These are phyloP conservation scores for Habroteleia sp. DNA, from an alignment of 2,888 invertebrate species.

Conservation along the genomic window DNA sequence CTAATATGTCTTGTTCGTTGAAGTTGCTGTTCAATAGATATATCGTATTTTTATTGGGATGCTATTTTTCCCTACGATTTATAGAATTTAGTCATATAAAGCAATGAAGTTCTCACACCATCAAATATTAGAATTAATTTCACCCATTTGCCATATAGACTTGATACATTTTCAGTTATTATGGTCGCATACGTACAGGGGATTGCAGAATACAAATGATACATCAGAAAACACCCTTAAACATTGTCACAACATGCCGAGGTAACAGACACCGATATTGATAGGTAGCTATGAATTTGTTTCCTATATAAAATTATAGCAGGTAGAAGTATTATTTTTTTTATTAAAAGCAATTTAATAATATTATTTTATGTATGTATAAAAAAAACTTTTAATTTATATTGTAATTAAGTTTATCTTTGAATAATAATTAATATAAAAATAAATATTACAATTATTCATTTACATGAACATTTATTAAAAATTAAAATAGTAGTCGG, in stretches of 20 bases:
- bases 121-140: slow-evolving; percentile 73
- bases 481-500: no score
- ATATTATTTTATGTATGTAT: no score
- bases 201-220: slow-evolving; percentile 64
- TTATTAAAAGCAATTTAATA: no score
- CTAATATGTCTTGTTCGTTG: no score
- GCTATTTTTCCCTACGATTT: slow-evolving; percentile 2
- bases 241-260: slow-evolving; percentile 77
- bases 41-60: no score
- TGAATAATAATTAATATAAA: no score
- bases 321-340: slow-evolving; percentile 70
- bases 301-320: slow-evolving; percentile 62
- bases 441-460: no score
- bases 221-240: slow-evolving; percentile 76
- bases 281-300: slow-evolving; percentile 74
- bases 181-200: slow-evolving; percentile 45
- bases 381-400: no score
- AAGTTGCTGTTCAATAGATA: no score
- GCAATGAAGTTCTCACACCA: slow-evolving; percentile 55
- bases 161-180: slow-evolving; percentile 66
- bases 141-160: slow-evolving; percentile 77
- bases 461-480: no score
- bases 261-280: slow-evolving; percentile 71
- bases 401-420: no score
- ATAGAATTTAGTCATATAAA: slow-evolving; percentile 4